Evolutionary conservation across 2,113 vertebrate genomes (phyloP).

Genomic region (Lophochroa leadbeateri): DNA sequence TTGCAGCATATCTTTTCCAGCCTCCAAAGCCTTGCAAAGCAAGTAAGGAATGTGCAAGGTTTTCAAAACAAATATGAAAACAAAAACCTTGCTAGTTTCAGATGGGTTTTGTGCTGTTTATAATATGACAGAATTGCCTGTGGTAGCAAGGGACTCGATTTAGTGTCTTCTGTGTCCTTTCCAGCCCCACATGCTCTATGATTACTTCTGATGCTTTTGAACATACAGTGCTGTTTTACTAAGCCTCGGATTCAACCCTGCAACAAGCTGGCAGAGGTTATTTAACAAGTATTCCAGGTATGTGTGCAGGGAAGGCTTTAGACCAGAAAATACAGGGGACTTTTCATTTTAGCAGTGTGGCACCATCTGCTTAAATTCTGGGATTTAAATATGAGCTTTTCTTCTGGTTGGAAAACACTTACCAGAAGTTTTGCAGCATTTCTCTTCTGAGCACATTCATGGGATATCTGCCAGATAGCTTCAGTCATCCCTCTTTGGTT

Average conservation of each 20-base stretch:
- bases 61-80: neutral
- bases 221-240: neutral
- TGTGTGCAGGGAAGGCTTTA: neutral
- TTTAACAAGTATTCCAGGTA: neutral
- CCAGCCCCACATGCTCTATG: neutral
- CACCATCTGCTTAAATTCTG: fast-evolving
- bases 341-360: neutral
- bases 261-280: neutral
- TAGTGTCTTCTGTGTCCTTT: neutral
- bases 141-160: neutral
- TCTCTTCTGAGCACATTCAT: neutral
- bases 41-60: neutral
- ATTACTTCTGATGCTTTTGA: neutral
- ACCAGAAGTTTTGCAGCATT: constrained; percentile 6
- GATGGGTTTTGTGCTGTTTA: neutral
- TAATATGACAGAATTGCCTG: neutral
- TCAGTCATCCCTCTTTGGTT: neutral
- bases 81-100: neutral
- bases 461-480: neutral
- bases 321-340: neutral
- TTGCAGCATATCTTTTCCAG: neutral
- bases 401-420: neutral
- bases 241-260: neutral
- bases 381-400: constrained; percentile 14
- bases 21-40: neutral